Evolutionary conservation across 2,113 vertebrate species (phyloP).

Genomic region (Forbesichthys agassizii): DNA sequence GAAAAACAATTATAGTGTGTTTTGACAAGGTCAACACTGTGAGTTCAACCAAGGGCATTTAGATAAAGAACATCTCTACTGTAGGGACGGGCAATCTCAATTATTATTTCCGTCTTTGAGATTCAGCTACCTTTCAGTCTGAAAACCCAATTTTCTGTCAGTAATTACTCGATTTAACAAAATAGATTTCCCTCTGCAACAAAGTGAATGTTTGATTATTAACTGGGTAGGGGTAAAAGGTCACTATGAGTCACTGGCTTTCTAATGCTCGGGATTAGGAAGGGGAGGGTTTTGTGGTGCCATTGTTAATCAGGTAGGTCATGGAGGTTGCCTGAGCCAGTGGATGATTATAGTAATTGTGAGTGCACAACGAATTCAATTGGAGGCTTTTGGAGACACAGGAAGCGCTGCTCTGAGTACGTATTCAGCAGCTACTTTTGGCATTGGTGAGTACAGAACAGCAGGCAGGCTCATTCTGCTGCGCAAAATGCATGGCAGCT

Average conservation of each 20-base stretch:
- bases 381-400: neutral
- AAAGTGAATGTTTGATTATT: constrained; percentile 63
- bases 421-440: constrained; percentile 52
- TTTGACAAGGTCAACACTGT: constrained; percentile 22
- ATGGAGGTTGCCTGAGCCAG: constrained; percentile 33
- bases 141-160: constrained; percentile 55
- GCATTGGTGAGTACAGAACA: constrained; percentile 41
- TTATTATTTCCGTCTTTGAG: constrained; percentile 56
- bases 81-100: constrained; percentile 45
- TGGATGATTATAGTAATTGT: constrained; percentile 56
- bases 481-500: constrained; percentile 54
- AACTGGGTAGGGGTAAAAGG: constrained; percentile 52
- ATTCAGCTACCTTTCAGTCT: constrained; percentile 44
- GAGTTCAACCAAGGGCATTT: constrained; percentile 46
- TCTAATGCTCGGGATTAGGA: constrained; percentile 29
- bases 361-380: neutral
- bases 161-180: constrained; percentile 70
- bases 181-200: constrained; percentile 35
- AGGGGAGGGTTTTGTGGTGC: constrained; percentile 20
- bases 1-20: constrained; percentile 39
- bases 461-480: constrained; percentile 39
- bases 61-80: constrained; percentile 31
- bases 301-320: constrained; percentile 58
- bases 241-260: constrained; percentile 48
- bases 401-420: constrained; percentile 42